Evolutionary conservation across 1,140 invertebrate genomes (phyloP), one percentile per base, ranked within the genome.

Genomic region (Drosophila chauvacae): DNA sequence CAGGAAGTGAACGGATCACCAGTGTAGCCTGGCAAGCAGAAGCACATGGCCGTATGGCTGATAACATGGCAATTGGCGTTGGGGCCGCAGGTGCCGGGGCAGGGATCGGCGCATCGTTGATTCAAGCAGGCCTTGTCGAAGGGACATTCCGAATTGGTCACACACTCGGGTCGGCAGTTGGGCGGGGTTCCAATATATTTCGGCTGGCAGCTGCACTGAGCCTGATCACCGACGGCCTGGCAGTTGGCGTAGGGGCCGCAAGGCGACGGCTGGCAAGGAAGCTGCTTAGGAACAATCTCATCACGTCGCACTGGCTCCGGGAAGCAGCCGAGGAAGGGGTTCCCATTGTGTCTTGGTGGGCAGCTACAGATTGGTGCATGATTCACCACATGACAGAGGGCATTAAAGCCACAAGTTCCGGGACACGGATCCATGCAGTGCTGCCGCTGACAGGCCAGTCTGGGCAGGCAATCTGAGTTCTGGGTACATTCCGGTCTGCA

Each of bases 281-380:
- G 71, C 41, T 75, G 69, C 45, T 77, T 72, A 10, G 81, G 35
- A 33, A 56, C 61, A 39, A 73, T 18, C 23, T 74, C 68, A 74
- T 81, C 81, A 7, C 71, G 70, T 26, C 80, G 65, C 62, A 84
- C 93, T 81, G 66, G 91, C 20, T 58, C 61, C 0, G 81, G 85
- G 10, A 87, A 50, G 84, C 97, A 97, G 72, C 96, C 95, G 18
- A 95, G 94, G 91, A 97, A 97, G 11, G 97, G 96, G 94, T 97
- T 95, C 60, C 97, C 97, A 39, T 95, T 96, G 91, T 95, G 96
- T 10, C 96, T 96, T 10, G 95, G 93, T 39, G 95, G 94, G 82
- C 97, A 98, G 63, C 95, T 95, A 88, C 97, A 98, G 42, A 97
- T 94, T 0, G 97, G 96, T 62, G 95, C 94, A 91, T 98, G 97